Evolutionary conservation across 2,113 vertebrate species (phyloP), one percentile per base, ranked within the genome.

Genomic region (Brachypteracias leptosomus): DNA sequence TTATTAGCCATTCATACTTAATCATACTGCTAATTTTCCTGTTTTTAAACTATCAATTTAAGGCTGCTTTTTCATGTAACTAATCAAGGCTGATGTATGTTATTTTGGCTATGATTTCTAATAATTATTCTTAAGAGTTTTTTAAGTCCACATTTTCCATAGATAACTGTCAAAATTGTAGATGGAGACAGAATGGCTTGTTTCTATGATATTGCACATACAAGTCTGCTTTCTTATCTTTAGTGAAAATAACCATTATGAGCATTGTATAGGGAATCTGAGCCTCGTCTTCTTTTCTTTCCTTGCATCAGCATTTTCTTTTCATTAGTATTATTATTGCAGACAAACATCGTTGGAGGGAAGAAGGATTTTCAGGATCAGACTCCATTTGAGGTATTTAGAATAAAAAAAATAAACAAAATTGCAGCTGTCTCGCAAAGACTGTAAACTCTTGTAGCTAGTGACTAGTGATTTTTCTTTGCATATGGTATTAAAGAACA

Each of bases 1-100:
- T 98, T 98, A 98, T 98, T 97, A 97, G 97, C 92, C 72, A 95
- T 96, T 95, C 95, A 94, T 90, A 93, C 94, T 96, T 67, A 95
- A 95, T 97, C 93, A 94, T 85, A 89, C 90, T 14, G 13, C 97
- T 97, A 95, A 97, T 97, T 97, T 98, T 96, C 97, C 97, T 97
- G 97, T 95, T 97, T 98, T 97, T 93, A 96, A 94, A 96, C 85
- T 90, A 68, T 90, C 89, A 73, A 71, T 95, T 96, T 94, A 96
- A 91, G 89, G 85, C 82, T 61, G 91, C 47, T 80, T 84, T 96
- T 95, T 88, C 51, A 52, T 78, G 58, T 88, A 96, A 95, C 79
- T 93, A 93, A 92, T 95, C 96, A 95, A 93, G 79, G 74, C 73
- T 97, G 95, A 90, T 93, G 94, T 63, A 83, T 88, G 71, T 87